phyloP scores from a whole-genome alignment of 2,797 vertebrate species.

The Mus minutoides region DNA sequence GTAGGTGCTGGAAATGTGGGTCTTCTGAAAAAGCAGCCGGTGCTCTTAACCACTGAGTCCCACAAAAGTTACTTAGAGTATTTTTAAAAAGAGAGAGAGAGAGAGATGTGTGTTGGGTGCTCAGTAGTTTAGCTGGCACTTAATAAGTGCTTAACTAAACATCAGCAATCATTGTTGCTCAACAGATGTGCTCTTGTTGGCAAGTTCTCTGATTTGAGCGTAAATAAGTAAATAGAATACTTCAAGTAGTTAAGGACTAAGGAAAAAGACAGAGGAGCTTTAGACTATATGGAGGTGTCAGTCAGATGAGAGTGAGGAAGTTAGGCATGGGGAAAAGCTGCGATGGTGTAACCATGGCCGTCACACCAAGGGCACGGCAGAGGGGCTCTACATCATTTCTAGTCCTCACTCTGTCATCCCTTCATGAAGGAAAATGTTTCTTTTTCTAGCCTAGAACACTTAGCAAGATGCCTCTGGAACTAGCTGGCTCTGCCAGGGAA shows the following conservation, averaged over 20 bases:
- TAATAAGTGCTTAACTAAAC: conserved; percentile 12
- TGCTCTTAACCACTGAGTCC: neutral
- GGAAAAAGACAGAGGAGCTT: neutral
- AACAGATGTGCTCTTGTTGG: neutral
- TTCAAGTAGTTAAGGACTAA: neutral
- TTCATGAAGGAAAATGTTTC: conserved; percentile 30
- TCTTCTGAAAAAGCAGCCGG: neutral
- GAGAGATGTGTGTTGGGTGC: neutral
- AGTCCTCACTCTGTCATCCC: neutral
- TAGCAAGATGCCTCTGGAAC: conserved; percentile 51
- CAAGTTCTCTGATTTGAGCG: neutral
- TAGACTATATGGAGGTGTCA: neutral
- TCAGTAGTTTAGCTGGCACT: neutral
- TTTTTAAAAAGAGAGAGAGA: neutral
- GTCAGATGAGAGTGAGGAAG: neutral
- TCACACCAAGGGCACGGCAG: conserved; percentile 47
- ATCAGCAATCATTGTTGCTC: neutral
- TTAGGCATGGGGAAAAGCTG: neutral
- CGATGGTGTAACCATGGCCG: neutral
- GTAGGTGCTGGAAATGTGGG: neutral
- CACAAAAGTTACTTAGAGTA: neutral
- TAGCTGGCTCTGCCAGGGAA: conserved; percentile 43
- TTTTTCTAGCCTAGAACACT: conserved; percentile 37
- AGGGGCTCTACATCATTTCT: neutral
- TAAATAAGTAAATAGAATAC: conserved; percentile 27